Evolutionary conservation across 2,888 invertebrate species (phyloP).

Genomic region (Amphiduros pacificus): DNA sequence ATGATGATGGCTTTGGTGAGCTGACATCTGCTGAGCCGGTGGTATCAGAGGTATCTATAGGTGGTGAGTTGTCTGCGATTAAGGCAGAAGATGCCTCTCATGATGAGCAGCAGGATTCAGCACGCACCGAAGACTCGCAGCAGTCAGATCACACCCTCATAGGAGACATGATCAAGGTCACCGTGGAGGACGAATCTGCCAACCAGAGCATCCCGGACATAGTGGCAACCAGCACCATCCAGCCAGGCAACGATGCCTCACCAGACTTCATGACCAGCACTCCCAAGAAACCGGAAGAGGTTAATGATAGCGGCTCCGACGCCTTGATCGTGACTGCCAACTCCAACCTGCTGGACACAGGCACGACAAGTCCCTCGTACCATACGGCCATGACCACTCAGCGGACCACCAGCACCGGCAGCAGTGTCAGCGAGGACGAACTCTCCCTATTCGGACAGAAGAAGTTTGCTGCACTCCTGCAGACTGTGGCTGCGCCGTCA

Average conservation of each 20-base stretch:
- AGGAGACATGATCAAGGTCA: too few species aligned
- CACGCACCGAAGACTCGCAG: neutral
- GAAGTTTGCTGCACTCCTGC: slow-evolving; percentile 29
- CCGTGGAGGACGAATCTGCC: neutral
- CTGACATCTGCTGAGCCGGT: neutral
- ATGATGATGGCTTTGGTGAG: too few species aligned
- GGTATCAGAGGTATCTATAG: too few species aligned
- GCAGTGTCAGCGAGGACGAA: slow-evolving; percentile 11
- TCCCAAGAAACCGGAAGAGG: slow-evolving; percentile 3
- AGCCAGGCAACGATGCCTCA: slow-evolving; percentile 5
- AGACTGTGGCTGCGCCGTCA: slow-evolving; percentile 30
- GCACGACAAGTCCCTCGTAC: slow-evolving; percentile 6
- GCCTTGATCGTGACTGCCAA: neutral
- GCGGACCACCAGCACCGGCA: slow-evolving; percentile 6
- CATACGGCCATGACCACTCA: slow-evolving; percentile 14
- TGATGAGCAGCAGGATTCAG: neutral
- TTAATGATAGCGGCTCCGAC: neutral
- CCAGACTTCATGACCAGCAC: slow-evolving; percentile 23
- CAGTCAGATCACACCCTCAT: too few species aligned
- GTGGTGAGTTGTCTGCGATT: neutral
- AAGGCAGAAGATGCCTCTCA: neutral
- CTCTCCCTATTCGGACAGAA: slow-evolving; percentile 15
- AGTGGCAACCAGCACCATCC: slow-evolving; percentile 9
- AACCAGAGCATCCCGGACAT: slow-evolving; percentile 10
- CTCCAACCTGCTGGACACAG: neutral